phyloP scores from a whole-genome alignment of 2,888 invertebrate genomes.

The Sylvicola cinctus region DNA sequence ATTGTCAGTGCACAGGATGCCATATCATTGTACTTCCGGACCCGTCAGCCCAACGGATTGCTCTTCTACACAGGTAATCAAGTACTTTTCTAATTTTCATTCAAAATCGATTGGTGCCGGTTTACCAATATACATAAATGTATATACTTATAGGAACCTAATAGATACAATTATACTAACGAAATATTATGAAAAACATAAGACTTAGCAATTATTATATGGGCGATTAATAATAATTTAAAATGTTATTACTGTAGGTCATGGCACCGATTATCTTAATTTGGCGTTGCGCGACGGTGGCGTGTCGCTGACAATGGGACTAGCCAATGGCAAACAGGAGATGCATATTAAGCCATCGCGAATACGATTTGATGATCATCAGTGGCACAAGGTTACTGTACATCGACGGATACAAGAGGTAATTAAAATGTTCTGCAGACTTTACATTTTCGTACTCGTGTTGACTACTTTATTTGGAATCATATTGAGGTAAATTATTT shows the following conservation, averaged over 20 bases:
- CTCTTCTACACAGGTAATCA: constrained; percentile 75
- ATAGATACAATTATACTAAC: too few species aligned
- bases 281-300: constrained; percentile 78
- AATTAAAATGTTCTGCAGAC: constrained; percentile 7
- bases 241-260: constrained; percentile 36
- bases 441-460: too few species aligned
- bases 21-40: constrained; percentile 80
- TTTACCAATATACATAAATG: too few species aligned
- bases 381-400: constrained; percentile 86
- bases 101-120: too few species aligned
- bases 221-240: neutral
- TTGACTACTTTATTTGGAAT: too few species aligned
- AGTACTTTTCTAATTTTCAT: neutral
- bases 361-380: constrained; percentile 85
- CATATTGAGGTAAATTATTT: too few species aligned
- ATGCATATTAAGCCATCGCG: constrained; percentile 74
- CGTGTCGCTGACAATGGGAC: constrained; percentile 69
- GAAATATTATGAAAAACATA: neutral
- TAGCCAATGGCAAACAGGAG: constrained; percentile 77
- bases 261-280: constrained; percentile 75
- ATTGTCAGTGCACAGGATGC: constrained; percentile 81
- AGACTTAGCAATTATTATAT: too few species aligned
- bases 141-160: too few species aligned
- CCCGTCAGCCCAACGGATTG: constrained; percentile 72
- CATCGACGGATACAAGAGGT: constrained; percentile 84